Base-by-base conservation (phyloP, 2,888 invertebrate genomes). In the Hemithea aestivaria region DNA sequence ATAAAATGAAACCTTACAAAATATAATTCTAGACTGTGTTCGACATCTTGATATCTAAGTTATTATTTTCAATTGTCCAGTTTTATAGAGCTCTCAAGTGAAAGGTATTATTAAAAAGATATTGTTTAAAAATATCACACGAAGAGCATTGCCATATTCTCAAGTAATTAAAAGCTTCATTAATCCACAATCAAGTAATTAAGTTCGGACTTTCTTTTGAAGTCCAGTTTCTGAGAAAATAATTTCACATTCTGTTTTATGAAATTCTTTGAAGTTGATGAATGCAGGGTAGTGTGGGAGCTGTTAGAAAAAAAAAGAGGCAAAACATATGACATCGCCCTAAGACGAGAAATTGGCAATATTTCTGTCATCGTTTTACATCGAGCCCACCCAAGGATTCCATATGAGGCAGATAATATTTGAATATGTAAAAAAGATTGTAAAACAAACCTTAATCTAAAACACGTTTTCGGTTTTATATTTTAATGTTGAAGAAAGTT, bases 321-420 rank as follows among this genome's bases (percentile, higher is more conserved):
- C 42, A 35, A 25, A 49, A 52, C 53, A 58, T 56, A 61, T 61
- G 58, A 55, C 52, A 58, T 42, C 24, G 38, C 22, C 37, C 28
- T 55, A 55, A 58, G 56, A 57, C 53, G 51, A 55, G 53, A 59
- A 63, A 62, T 72, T 66, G 61, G 53, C 60, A 55, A 72, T 74
- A 75, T 71, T 66, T 68, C 62, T 62, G 59, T 63, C 64, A 56
- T 61, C 63, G 50, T 50, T 55, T 48, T 46, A 25, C 38, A 40
- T 48, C 37, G 41, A 35, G 61, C 56, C 65, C 66, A 65, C 67
- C 64, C 64, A 65, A 36, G 41, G 40, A 21, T 27, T 11, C 28
- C 41, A 32, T 10, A 31, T 27, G 36, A 26, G 38, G 41, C 16
- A 16, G 25, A 36, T 30, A 30, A 29, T 10, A 2, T 23, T 31